Percentiles rank a stretch among this genome's conserved stretches.
These are phyloP conservation scores for Therioaphis trifolii DNA, from an alignment of 2,888 invertebrate genomes.

Conservation along the genomic window DNA sequence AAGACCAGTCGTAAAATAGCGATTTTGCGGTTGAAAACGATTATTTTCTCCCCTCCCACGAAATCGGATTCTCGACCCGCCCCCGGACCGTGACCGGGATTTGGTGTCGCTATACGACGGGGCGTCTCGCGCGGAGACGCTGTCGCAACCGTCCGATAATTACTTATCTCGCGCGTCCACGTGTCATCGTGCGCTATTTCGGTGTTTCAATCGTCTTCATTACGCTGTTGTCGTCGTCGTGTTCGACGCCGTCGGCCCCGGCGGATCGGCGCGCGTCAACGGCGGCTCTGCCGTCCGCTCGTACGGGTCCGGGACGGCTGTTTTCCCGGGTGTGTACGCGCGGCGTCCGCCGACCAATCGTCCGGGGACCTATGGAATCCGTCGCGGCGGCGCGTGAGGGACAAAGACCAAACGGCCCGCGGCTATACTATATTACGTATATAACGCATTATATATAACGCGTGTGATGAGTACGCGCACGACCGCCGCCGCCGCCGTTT, in stretches of 20 bases:
- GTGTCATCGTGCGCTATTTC: no score
- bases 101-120: no score
- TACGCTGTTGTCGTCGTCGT: neutral
- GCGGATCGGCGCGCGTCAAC: neutral
- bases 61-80: no score
- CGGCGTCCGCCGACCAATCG: conserved; percentile 1
- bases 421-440: neutral
- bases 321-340: conserved; percentile 43
- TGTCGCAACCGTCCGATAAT: no score
- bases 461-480: neutral
- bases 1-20: no score
- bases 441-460: neutral
- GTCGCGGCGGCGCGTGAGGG: neutral
- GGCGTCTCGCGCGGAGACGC: neutral
- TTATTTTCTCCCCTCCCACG: no score
- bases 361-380: conserved; percentile 40
- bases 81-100: no score
- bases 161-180: no score
- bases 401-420: neutral
- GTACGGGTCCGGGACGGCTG: neutral
- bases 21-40: no score
- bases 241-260: neutral
- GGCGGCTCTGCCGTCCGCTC: neutral
- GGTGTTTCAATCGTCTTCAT: no score
- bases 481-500: conserved; percentile 30